Conservation (phyloP, 2,113 vertebrate genomes). For the Clinocottus analis region DNA sequence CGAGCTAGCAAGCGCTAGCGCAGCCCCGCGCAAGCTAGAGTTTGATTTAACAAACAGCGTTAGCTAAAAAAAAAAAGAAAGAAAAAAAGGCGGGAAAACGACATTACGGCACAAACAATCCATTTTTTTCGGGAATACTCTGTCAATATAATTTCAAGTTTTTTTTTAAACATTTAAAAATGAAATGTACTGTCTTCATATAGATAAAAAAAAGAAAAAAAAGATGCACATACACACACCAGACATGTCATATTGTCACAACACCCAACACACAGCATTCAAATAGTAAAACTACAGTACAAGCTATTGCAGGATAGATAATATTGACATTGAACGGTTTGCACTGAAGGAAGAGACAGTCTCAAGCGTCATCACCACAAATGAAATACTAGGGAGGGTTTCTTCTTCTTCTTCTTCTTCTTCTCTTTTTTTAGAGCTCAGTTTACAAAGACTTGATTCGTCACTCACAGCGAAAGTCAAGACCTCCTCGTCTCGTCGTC, state of each 20-base stretch:
- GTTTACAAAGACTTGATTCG: slow-evolving; percentile 64
- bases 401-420: not conserved
- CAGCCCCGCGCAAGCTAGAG: too few species aligned
- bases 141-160: slow-evolving; percentile 68
- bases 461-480: slow-evolving; percentile 59
- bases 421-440: slow-evolving; percentile 47
- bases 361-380: slow-evolving; percentile 62
- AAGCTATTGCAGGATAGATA: slow-evolving; percentile 77
- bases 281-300: slow-evolving; percentile 75
- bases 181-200: slow-evolving; percentile 66
- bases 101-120: slow-evolving; percentile 43
- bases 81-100: slow-evolving; percentile 8
- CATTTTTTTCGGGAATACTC: slow-evolving; percentile 53
- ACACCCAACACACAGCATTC: slow-evolving; percentile 75
- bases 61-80: too few species aligned
- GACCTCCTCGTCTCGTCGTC: slow-evolving; percentile 32
- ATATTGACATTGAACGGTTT: slow-evolving; percentile 76
- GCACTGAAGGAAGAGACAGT: too few species aligned
- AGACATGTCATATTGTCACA: slow-evolving; percentile 64
- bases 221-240: slow-evolving; percentile 69
- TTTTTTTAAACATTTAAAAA: slow-evolving; percentile 59
- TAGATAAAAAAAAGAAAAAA: slow-evolving; percentile 28
- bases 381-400: slow-evolving; percentile 26
- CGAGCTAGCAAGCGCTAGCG: too few species aligned
- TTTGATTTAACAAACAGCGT: slow-evolving; percentile 8